Conservation (phyloP, 1,140 invertebrate genomes). For the Rhizoglyphus robini region DNA sequence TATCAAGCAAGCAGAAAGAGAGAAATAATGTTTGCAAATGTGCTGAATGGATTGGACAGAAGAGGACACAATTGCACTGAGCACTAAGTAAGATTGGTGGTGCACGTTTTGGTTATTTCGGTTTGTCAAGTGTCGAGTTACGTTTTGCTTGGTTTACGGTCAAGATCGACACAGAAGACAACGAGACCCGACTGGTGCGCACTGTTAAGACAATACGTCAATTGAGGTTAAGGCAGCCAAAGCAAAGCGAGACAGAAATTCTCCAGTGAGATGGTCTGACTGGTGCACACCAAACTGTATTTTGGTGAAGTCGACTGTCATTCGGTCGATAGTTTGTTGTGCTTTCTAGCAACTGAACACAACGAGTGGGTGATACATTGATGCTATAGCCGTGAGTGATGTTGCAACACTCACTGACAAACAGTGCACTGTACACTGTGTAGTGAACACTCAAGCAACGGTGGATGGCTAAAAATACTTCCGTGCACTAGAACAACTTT, state of each 20-base stretch:
- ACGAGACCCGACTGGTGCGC: constrained; percentile 2
- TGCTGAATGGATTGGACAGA: neutral
- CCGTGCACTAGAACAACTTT: neutral
- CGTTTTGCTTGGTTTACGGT: neutral
- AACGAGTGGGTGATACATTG: neutral
- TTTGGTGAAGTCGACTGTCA: neutral
- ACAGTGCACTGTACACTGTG: no score
- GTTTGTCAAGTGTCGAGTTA: constrained; percentile 9
- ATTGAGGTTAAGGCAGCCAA: neutral
- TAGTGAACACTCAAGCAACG: no score
- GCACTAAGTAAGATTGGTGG: neutral
- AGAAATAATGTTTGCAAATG: no score
- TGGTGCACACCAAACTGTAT: neutral
- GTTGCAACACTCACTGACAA: neutral
- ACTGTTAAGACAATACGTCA: neutral
- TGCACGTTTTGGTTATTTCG: no score
- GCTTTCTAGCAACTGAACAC: neutral
- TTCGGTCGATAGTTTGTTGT: neutral
- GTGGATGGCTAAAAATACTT: constrained; percentile 10
- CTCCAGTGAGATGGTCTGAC: no score
- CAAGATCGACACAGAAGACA: neutral
- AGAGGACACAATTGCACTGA: neutral
- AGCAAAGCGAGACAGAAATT: no score
- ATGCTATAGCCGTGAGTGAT: neutral
- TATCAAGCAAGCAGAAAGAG: no score